Percentiles rank a stretch among this genome's conserved stretches.
Conservation (phyloP, 2,888 invertebrate genomes). For the Apotomis betuletana region DNA sequence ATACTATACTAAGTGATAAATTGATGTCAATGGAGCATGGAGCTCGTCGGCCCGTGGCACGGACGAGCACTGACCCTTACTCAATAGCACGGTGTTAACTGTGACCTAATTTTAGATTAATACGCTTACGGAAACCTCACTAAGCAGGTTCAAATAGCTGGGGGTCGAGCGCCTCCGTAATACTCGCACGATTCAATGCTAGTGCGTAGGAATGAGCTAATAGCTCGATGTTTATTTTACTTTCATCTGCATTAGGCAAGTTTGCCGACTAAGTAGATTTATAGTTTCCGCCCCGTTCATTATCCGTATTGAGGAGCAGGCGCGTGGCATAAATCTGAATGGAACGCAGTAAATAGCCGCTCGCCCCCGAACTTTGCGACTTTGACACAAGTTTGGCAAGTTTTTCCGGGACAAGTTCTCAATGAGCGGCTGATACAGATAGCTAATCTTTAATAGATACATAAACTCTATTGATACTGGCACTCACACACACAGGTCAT, state of each 20-base stretch:
- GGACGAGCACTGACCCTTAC: slow-evolving; percentile 72
- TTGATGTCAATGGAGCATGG: slow-evolving; percentile 41
- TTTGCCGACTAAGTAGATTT: slow-evolving; percentile 80
- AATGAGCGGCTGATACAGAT: slow-evolving; percentile 53
- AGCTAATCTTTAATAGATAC: slow-evolving; percentile 47
- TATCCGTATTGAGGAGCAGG: slow-evolving; percentile 75
- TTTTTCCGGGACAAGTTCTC: slow-evolving; percentile 48
- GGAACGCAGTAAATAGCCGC: slow-evolving; percentile 68
- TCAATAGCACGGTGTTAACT: slow-evolving; percentile 75
- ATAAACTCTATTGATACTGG: slow-evolving; percentile 42
- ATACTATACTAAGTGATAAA: slow-evolving; percentile 4
- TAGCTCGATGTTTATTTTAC: slow-evolving; percentile 69
- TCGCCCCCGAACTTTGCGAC: slow-evolving; percentile 64
- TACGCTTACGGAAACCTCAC: slow-evolving; percentile 83
- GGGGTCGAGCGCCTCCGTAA: slow-evolving; percentile 59
- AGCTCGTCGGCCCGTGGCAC: slow-evolving; percentile 41
- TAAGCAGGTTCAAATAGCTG: slow-evolving; percentile 79
- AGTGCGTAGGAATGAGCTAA: slow-evolving; percentile 60
- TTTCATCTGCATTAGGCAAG: slow-evolving; percentile 75
- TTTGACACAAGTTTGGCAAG: slow-evolving; percentile 63
- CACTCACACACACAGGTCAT: background rate
- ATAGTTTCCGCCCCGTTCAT: slow-evolving; percentile 83
- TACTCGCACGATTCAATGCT: slow-evolving; percentile 47
- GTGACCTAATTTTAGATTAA: slow-evolving; percentile 83
- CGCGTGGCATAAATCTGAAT: slow-evolving; percentile 82